Conservation (phyloP, 1,140 invertebrate species). For the Samia ricini region DNA sequence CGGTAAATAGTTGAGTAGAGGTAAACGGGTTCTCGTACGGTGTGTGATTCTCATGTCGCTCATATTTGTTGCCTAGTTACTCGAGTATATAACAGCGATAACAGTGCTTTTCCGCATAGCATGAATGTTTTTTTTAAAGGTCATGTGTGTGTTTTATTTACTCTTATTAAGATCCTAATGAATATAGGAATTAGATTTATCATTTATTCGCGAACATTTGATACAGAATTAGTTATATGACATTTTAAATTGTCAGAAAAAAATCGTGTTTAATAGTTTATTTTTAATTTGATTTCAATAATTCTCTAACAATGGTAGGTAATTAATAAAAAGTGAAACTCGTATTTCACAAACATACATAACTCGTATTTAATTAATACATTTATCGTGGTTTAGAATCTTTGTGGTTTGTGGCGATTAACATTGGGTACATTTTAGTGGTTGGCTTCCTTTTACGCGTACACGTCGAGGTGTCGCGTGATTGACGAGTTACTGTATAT, state of each 20-base stretch:
- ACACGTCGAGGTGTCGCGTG: slow-evolving; percentile 26
- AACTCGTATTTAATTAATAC: no score
- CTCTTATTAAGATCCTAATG: neutral
- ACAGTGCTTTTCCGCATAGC: slow-evolving; percentile 9
- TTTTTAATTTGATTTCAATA: no score
- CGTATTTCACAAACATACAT: no score
- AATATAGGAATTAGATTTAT: neutral
- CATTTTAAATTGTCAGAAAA: no score
- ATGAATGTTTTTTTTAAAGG: neutral
- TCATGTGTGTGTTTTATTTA: neutral
- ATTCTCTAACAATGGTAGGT: no score
- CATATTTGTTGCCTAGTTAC: slow-evolving; percentile 6
- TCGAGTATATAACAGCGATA: neutral
- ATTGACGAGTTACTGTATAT: slow-evolving; percentile 40
- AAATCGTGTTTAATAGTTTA: no score
- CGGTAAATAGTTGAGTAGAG: slow-evolving; percentile 19
- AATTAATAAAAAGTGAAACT: no score
- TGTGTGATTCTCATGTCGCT: slow-evolving; percentile 15
- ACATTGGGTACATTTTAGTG: slow-evolving; percentile 54
- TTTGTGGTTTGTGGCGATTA: slow-evolving; percentile 44
- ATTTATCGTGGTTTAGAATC: slow-evolving; percentile 20
- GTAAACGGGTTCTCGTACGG: slow-evolving; percentile 23
- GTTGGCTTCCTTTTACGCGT: slow-evolving; percentile 46
- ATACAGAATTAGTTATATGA: no score
- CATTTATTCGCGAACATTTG: neutral